These are phyloP conservation scores for Stenodera caucasica DNA, from an alignment of 2,888 invertebrate species.

Conservation along the genomic window DNA sequence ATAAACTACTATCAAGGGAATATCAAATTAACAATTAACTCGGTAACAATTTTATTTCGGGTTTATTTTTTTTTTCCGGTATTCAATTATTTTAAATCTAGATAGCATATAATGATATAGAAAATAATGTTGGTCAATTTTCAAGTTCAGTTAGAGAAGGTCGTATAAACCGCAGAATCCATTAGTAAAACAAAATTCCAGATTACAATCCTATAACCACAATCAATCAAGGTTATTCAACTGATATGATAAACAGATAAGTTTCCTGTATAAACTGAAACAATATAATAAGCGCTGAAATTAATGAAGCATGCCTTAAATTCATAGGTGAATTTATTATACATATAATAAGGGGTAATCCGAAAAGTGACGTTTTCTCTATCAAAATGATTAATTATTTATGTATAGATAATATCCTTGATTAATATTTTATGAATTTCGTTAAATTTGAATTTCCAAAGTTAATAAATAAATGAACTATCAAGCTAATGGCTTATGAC, in stretches of 20 bases:
- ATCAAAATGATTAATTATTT: background rate
- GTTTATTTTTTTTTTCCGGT: too few species aligned
- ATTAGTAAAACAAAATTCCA: background rate
- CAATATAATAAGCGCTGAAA: background rate
- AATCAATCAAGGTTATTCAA: background rate
- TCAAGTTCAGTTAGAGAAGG: background rate
- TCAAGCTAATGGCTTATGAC: too few species aligned
- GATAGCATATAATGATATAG: too few species aligned
- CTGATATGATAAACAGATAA: conserved; percentile 5
- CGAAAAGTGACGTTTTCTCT: background rate
- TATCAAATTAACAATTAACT: too few species aligned
- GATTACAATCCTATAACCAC: background rate
- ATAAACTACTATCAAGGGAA: too few species aligned
- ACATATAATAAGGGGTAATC: background rate
- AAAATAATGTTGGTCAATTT: background rate
- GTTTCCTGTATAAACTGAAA: background rate
- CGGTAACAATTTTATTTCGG: too few species aligned
- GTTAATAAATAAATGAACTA: too few species aligned
- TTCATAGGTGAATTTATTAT: background rate
- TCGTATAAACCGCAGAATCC: background rate
- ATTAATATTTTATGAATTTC: background rate
- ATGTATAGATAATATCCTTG: background rate
- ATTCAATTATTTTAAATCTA: too few species aligned
- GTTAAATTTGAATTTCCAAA: too few species aligned
- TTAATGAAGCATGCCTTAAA: background rate